Evolutionary conservation across 2,113 vertebrate species (phyloP).

Genomic region (Phyllostomus hastatus): DNA sequence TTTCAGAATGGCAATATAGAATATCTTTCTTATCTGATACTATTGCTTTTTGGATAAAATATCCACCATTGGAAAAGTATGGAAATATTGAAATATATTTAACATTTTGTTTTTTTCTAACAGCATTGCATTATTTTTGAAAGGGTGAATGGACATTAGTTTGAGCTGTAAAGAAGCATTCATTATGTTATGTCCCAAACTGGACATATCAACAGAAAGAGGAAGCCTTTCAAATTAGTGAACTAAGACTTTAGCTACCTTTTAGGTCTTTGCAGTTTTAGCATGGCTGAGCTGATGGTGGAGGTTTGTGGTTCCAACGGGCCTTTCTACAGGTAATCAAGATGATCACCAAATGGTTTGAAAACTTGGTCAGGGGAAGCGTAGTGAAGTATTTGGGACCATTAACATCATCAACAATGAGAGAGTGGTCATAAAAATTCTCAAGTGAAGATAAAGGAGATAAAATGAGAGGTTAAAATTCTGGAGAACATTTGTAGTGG

Average conservation of each 20-base stretch:
- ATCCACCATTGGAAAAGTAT: not conserved
- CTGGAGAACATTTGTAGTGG: not conserved
- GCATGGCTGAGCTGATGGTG: too few species aligned
- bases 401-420: constrained; percentile 82
- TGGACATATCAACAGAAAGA: not conserved
- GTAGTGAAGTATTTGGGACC: constrained; percentile 45
- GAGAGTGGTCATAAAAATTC: not conserved
- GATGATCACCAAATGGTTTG: not conserved
- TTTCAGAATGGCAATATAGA: not conserved
- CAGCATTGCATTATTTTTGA: not conserved
- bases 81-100: not conserved
- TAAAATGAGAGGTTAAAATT: not conserved
- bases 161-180: not conserved
- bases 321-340: constrained; percentile 42
- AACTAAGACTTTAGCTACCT: not conserved
- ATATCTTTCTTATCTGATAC: not conserved
- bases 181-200: not conserved
- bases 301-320: too few species aligned
- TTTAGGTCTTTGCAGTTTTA: too few species aligned
- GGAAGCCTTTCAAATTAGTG: not conserved
- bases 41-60: not conserved
- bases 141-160: not conserved
- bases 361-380: constrained; percentile 55
- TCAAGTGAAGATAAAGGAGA: not conserved
- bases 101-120: not conserved